A percentile compares a stretch with the other conserved stretches of the same genome.
Conservation (phyloP, 2,888 invertebrate genomes). For the Dichetophora obliterata region DNA sequence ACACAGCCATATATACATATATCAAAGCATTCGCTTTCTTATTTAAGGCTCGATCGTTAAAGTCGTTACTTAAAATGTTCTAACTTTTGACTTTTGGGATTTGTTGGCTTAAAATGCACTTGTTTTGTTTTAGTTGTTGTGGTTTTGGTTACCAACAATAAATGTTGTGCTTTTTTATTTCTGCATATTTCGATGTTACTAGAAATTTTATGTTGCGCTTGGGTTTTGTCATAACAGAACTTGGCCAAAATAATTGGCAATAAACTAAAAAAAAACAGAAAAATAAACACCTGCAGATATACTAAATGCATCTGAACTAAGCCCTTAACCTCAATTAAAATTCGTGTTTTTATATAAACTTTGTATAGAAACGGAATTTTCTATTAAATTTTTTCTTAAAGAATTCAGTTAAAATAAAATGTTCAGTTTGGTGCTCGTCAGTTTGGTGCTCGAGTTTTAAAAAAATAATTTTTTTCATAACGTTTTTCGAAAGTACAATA, state of each 20-base stretch:
- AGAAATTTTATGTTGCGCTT: slow-evolving; percentile 24
- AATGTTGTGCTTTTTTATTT: background rate
- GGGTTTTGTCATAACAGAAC: slow-evolving; percentile 15
- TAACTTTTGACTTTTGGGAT: slow-evolving; percentile 23
- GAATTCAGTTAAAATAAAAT: too few species aligned
- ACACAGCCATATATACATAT: background rate
- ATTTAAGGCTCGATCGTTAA: slow-evolving; percentile 25
- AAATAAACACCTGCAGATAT: background rate
- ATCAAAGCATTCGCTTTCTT: background rate
- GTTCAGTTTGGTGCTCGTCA: too few species aligned
- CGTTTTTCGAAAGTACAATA: too few species aligned
- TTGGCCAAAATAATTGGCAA: slow-evolving; percentile 18
- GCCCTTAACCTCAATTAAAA: slow-evolving; percentile 11
- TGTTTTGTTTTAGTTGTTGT: background rate
- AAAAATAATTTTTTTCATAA: too few species aligned
- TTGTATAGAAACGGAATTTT: too few species aligned
- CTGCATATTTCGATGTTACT: background rate
- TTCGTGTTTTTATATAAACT: too few species aligned
- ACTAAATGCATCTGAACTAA: background rate
- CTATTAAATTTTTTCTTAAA: too few species aligned
- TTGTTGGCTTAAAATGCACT: background rate
- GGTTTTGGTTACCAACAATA: background rate
- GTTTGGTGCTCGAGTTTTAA: too few species aligned
- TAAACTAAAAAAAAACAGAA: slow-evolving; percentile 1
- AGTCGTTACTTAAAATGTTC: slow-evolving; percentile 5